Base-by-base conservation (phyloP, 2,797 vertebrate species). In the Darevskia mixta region DNA sequence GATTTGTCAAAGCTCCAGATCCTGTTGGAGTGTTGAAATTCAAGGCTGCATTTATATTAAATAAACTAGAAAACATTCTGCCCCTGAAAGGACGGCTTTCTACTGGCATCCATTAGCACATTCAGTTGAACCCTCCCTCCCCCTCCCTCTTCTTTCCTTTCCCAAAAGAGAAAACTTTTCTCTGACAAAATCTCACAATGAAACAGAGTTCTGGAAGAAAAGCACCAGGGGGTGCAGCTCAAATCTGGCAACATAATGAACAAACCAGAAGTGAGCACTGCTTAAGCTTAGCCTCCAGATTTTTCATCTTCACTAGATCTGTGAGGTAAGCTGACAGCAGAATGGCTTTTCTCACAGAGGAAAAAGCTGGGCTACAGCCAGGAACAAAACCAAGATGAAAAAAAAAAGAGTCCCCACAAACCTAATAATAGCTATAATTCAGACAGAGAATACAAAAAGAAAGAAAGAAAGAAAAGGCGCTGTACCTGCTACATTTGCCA, bases 161-260 rank as follows among this genome's bases (percentile, higher is more conserved):
- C 0, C 2, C 9, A 71, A 79, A 83, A 3, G 82, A 18, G 8
- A 32, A 7, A 32, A 18, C 8, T 5, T 86, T 83, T 79, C 9
- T 32, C 71, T 83, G 41, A 64, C 49, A 90, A 82, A 87, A 77
- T 83, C 4, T n/a, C 0, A 0, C 76, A 11, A 8, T 0, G 77
- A 79, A 85, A 73, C 55, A 75, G 17, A 81, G 32, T 49, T 81
- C 0, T 79, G 15, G 2, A 35, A 9, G 17, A 41, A 72, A 87
- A 85, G 76, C 61, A 64, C 6, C 0, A 32, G 23, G 25, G 23
- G 6, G 1, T 0, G 0, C 0, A 0, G 66, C 49, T 0, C 58
- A 76, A 89, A 15, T 29, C 58, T 29, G 17, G 67, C 0, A 1
- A 73, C 11, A 87, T 41, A 5, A 2, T 0, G 88, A 75, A 29